phyloP scores from a whole-genome alignment of 2,888 invertebrate species.

The Hermaeophaga mercurialis region DNA sequence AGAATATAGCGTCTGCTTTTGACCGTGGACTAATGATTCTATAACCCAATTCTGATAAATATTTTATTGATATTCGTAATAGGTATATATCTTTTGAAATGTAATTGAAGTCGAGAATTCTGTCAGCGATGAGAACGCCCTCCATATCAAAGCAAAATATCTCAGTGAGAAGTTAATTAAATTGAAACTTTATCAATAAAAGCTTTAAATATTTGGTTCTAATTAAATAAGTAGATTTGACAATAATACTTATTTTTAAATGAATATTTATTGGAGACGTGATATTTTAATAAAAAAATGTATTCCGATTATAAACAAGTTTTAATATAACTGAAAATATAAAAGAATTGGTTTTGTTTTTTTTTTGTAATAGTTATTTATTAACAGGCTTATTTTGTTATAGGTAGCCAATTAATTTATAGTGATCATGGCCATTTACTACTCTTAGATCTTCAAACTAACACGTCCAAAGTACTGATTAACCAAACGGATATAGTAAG shows the following conservation, averaged over 20 bases:
- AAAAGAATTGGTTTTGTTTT: too few species aligned
- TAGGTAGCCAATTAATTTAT: slow-evolving; percentile 70
- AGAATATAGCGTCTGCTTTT: background rate
- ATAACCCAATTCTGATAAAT: background rate
- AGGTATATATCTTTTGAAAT: background rate
- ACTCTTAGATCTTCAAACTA: slow-evolving; percentile 58
- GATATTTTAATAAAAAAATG: too few species aligned
- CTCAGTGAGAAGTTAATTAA: slow-evolving; percentile 1
- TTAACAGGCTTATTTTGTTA: slow-evolving; percentile 53
- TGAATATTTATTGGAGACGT: too few species aligned
- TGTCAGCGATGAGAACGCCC: background rate
- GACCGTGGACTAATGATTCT: background rate
- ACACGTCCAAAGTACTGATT: slow-evolving; percentile 38
- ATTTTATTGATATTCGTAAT: background rate
- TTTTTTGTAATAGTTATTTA: too few species aligned
- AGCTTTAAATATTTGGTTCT: too few species aligned
- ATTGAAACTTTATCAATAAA: background rate
- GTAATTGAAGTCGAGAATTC: background rate
- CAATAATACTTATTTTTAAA: too few species aligned
- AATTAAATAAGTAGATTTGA: too few species aligned
- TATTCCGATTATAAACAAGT: too few species aligned
- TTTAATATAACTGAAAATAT: too few species aligned
- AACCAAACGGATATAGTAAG: slow-evolving; percentile 43
- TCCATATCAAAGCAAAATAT: background rate
- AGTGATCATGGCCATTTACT: slow-evolving; percentile 66